Evolutionary conservation across 2,888 invertebrate species (phyloP).

Genomic region (Cybosia mesomella): DNA sequence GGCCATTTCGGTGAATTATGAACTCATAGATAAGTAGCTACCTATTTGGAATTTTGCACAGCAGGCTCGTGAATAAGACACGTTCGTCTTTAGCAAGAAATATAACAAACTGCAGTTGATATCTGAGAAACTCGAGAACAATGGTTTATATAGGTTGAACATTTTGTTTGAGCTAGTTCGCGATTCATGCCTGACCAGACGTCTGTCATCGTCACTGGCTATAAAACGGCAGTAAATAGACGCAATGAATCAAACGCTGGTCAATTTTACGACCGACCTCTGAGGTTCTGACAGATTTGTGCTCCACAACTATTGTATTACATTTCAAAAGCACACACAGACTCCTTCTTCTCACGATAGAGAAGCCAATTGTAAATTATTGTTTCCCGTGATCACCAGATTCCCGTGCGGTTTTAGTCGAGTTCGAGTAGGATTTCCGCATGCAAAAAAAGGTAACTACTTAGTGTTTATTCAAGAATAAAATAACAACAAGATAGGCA

Average conservation of each 20-base stretch:
- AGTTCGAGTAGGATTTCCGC: no score
- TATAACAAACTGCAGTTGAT: neutral
- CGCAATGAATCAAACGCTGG: constrained; percentile 64
- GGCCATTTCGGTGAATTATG: neutral
- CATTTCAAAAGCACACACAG: constrained; percentile 8
- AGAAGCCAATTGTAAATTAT: neutral
- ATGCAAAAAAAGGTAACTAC: no score
- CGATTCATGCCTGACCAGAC: constrained; percentile 42
- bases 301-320: constrained; percentile 23
- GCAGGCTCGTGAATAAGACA: neutral
- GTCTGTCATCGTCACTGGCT: constrained; percentile 33
- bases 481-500: no score
- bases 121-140: constrained; percentile 33
- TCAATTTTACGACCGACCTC: constrained; percentile 67
- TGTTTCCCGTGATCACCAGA: no score
- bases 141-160: constrained; percentile 21
- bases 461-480: no score
- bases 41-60: no score
- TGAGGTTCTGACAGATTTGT: constrained; percentile 28
- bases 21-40: neutral
- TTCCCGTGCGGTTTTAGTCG: no score
- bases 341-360: neutral
- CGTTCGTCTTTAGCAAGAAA: neutral
- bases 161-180: constrained; percentile 21
- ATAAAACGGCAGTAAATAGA: constrained; percentile 61